Percentiles rank a stretch among this genome's conserved stretches.
These are phyloP conservation scores for Barnardius zonarius DNA, from an alignment of 2,113 vertebrate genomes.

Conservation along the genomic window DNA sequence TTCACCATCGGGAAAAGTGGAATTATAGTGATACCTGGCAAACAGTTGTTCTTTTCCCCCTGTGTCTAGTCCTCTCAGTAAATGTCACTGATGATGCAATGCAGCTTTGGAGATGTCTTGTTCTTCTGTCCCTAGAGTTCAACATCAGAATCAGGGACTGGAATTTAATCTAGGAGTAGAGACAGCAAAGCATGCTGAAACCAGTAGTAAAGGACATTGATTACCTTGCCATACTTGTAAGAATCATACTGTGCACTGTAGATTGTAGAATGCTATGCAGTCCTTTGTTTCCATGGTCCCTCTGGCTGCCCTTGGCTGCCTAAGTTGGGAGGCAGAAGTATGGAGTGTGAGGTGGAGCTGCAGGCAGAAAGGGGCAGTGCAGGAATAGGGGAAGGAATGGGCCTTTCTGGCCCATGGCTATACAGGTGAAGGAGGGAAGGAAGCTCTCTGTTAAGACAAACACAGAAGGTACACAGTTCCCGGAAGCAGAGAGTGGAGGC, in stretches of 20 bases:
- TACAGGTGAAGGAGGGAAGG: neutral
- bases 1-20: neutral
- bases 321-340: neutral
- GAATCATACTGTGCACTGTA: accelerated
- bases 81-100: neutral
- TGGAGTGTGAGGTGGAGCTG: neutral
- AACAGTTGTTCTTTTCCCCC: neutral
- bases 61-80: neutral
- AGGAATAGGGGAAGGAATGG: accelerated
- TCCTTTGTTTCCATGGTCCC: neutral
- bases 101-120: neutral
- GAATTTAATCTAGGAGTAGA: neutral
- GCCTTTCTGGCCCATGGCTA: neutral
- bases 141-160: neutral
- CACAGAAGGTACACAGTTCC: neutral
- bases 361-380: neutral
- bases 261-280: accelerated
- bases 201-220: neutral
- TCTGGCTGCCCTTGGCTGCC: neutral
- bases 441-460: neutral
- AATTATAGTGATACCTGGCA: neutral
- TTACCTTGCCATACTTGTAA: neutral
- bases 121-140: neutral
- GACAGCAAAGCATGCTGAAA: neutral
- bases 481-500: neutral